Conservation (phyloP, 2,888 invertebrate genomes). For the Eupithecia pulchellata region DNA sequence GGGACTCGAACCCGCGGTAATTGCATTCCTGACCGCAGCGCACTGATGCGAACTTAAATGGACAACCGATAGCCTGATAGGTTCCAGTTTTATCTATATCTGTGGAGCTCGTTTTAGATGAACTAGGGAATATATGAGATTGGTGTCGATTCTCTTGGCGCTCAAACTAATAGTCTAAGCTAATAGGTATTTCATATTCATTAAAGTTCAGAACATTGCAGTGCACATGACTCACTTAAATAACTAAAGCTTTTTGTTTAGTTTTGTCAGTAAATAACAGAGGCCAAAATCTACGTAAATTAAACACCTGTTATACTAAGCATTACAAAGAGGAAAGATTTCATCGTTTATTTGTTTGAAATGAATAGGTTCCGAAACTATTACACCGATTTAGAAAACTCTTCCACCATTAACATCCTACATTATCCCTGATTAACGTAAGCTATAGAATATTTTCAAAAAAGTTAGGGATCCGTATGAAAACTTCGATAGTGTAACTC, state of each 20-base stretch:
- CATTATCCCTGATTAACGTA: too few species aligned
- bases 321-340: too few species aligned
- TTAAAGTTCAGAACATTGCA: neutral
- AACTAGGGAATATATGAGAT: neutral
- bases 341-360: too few species aligned
- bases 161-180: neutral
- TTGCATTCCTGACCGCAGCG: slow-evolving; percentile 10
- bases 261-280: neutral
- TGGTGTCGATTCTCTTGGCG: neutral
- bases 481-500: too few species aligned
- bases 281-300: neutral
- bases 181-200: neutral
- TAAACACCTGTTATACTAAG: too few species aligned
- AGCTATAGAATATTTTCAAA: too few species aligned
- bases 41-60: slow-evolving; percentile 5
- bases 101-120: neutral
- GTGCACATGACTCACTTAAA: neutral
- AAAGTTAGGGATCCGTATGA: too few species aligned
- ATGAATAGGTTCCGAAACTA: too few species aligned
- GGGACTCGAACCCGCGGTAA: slow-evolving; percentile 7
- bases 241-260: neutral
- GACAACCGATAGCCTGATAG: neutral
- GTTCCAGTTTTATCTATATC: neutral
- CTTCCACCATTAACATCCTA: too few species aligned
- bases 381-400: too few species aligned